These are phyloP conservation scores for Garrulus glandarius DNA, from an alignment of 2,797 vertebrate genomes.

Conservation along the genomic window DNA sequence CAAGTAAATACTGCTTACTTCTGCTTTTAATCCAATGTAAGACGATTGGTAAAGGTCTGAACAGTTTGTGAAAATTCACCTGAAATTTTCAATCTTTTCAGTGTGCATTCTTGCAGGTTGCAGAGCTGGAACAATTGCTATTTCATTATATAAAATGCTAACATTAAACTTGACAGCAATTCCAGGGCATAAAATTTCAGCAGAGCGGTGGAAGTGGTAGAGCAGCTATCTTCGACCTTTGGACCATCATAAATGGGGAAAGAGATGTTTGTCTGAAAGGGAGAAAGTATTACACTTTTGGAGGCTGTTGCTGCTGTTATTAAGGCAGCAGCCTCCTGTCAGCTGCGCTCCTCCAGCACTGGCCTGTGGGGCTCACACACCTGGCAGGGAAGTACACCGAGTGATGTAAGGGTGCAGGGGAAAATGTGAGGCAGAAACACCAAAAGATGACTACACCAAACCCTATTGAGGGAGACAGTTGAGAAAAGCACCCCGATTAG, in stretches of 20 bases:
- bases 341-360: background rate
- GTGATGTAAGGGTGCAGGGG: background rate
- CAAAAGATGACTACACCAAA: background rate
- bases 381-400: background rate
- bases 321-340: background rate
- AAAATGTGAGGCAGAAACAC: background rate
- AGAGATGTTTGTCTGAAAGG: constrained; percentile 11
- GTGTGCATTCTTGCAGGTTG: background rate
- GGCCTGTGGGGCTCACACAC: background rate
- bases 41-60: background rate
- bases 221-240: constrained; percentile 25
- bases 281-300: background rate
- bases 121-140: background rate
- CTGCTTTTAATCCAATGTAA: constrained; percentile 1
- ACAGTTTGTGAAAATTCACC: constrained; percentile 16
- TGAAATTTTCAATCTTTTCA: background rate
- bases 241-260: constrained; percentile 5
- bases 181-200: constrained; percentile 21
- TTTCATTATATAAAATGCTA: constrained; percentile 23
- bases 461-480: background rate
- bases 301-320: background rate
- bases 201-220: background rate
- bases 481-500: background rate
- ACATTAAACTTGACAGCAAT: constrained; percentile 36
- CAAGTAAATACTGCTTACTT: constrained; percentile 30